phyloP scores from a whole-genome alignment of 64 coral and sea anemone genomes.

The Pocillopora damicornis region DNA sequence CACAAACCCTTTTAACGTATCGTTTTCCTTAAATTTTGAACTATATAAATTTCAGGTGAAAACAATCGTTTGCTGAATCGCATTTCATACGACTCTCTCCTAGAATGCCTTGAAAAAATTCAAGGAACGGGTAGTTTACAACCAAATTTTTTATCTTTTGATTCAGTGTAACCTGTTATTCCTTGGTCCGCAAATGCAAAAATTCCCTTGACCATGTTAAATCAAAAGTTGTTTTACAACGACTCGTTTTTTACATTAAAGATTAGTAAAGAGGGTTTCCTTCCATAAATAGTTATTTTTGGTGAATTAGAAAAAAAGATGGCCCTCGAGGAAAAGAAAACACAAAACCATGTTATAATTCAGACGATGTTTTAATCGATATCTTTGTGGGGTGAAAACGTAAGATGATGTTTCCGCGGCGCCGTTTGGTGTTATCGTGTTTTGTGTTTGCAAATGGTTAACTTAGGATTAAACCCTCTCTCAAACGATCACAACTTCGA shows the following conservation, averaged over 20 bases:
- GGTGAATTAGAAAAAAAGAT: slow-evolving; percentile 51
- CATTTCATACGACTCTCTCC: background rate
- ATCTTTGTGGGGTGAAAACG: slow-evolving; percentile 32
- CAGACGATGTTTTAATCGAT: slow-evolving; percentile 36
- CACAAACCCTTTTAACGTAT: slow-evolving; percentile 5
- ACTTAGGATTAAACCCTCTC: background rate
- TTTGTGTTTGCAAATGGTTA: slow-evolving; percentile 13
- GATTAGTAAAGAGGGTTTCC: slow-evolving; percentile 17
- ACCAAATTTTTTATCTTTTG: background rate
- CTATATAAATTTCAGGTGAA: background rate
- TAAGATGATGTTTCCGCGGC: slow-evolving; percentile 6
- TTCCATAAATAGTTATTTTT: slow-evolving; percentile 51
- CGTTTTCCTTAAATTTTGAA: background rate
- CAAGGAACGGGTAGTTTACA: background rate
- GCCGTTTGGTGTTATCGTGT: slow-evolving; percentile 16
- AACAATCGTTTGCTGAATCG: background rate
- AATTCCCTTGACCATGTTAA: background rate
- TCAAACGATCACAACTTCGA: background rate
- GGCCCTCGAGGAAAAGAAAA: slow-evolving; percentile 48
- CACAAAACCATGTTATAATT: slow-evolving; percentile 35
- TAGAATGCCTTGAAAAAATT: background rate
- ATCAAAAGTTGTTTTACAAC: slow-evolving; percentile 17
- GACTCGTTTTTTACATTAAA: slow-evolving; percentile 31
- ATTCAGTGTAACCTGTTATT: background rate
- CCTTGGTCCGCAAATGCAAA: background rate